Base-by-base conservation (phyloP, 2,888 invertebrate genomes). In the Fabriciana adippe region DNA sequence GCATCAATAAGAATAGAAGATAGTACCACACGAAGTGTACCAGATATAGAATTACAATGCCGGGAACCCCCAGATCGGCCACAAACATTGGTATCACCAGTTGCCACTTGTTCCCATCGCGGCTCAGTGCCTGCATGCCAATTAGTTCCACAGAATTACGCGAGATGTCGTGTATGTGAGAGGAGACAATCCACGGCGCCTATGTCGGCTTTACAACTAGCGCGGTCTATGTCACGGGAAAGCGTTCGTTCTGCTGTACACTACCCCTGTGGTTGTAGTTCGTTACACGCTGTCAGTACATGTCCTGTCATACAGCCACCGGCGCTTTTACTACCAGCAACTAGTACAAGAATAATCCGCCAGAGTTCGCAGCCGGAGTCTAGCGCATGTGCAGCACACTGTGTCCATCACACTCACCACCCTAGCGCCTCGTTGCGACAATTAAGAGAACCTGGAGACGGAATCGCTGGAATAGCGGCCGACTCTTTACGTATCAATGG, bases 401-500 rank as follows among this genome's bases (percentile, higher is more conserved):
- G 95, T 83, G 94, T 94, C 72, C 93, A 93, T 79, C 95, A 94
- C 79, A 92, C 94, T 82, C 95, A 95, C 69, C 95, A 95, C 78
- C 96, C 96, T 73, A 97, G 97, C 90, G 96, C 97, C 83, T 97
- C 97, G 53, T 91, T 97, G 82, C 95, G 97, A 81, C 97, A 97
- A 86, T 93, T 97, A 67, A 94, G 97, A 76, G 96, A 96, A 92
- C 95, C 95, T 56, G 95, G 95, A 72, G 97, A 97, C 84, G 97
- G 97, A 75, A 97, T 99, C 74, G 98, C 98, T 59, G 97, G 97
- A 84, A 99, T 99, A 81, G 99, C 98, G 26, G 98, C 98, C 62
- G 99, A 99, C 92, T 98, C 98, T 68, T 94, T 99, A 78, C 94
- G 98, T 81, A 97, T 99, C 92, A 99, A 98, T 93, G 99, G 99